Evolutionary conservation across 2,797 vertebrate genomes (phyloP).

Genomic region (Lagorchestes hirsutus): DNA sequence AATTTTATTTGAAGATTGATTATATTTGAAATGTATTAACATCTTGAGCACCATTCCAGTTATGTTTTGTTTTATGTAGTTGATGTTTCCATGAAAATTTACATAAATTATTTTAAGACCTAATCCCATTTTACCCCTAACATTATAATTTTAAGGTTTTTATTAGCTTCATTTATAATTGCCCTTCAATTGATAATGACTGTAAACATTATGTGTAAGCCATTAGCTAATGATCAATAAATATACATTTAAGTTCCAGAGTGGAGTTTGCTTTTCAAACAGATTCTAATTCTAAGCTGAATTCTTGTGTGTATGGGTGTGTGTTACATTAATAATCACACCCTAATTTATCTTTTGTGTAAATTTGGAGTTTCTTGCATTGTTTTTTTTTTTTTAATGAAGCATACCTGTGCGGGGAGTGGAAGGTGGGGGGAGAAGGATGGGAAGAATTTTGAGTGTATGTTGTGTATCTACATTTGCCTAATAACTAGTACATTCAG

Average conservation of each 20-base stretch:
- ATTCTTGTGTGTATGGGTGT: background rate
- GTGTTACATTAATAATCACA: background rate
- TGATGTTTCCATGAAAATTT: no score
- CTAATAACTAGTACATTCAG: background rate
- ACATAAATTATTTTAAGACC: background rate
- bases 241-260: background rate
- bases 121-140: background rate
- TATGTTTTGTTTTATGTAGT: background rate
- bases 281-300: background rate
- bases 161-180: background rate
- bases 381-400: background rate
- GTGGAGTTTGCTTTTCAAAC: background rate
- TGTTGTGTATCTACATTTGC: background rate
- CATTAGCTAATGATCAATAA: background rate
- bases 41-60: background rate
- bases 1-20: background rate
- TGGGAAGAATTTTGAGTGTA: background rate
- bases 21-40: background rate
- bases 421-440: no score
- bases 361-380: background rate
- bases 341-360: background rate
- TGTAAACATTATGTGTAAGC: background rate
- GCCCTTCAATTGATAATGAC: background rate
- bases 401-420: background rate
- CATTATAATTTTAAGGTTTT: background rate